Base-by-base conservation (phyloP, 2,888 invertebrate species). In the Volucella zonaria region DNA sequence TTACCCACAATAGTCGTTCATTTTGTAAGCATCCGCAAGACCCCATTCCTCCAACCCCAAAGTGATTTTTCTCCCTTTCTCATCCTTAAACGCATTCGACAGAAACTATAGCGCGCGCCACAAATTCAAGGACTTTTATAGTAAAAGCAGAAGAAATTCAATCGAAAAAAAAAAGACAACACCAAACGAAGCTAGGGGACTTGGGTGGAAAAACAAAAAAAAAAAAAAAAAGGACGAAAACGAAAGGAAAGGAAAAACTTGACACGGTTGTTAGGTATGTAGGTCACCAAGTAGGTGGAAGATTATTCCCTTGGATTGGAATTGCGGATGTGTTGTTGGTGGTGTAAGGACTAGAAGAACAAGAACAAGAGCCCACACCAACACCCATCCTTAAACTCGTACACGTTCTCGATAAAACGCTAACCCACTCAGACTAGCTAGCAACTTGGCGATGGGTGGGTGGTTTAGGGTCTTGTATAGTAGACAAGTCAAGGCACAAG, bases 221-320 rank as follows among this genome's bases (percentile, higher is more conserved):
- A 40, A 58, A 43, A 43, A 45, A 23, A 43, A 14, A 45, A n/a
- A 59, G 49, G 71, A 51, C 14, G 12, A 18, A 40, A 62, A 67
- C 23, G 59, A 68, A 59, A 73, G 52, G 2, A n/a, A 58, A 52
- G 31, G 47, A 40, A 66, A 79, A 74, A 79, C 82, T 83, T 83
- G 82, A 83, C 82, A 83, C 59, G 79, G 79, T 74, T 82, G 78
- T 79, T 79, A 15, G 15, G 42, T 59, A 83, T 79, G 74, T 79
- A 79, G 82, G 82, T 83, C 82, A 83, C 79, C 70, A 82, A 74
- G 82, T 79, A 79, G 75, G 82, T 83, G 66, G 59, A 74, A 73
- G 67, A 68, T 67, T 76, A 68, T 68, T 61, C 76, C 52, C 59
- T 45, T 8, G 45, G 31, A 42, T 31, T 11, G 54, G 68, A 73